Base-by-base conservation (phyloP, 2,797 vertebrate species). In the Lycodopsis pacificus region DNA sequence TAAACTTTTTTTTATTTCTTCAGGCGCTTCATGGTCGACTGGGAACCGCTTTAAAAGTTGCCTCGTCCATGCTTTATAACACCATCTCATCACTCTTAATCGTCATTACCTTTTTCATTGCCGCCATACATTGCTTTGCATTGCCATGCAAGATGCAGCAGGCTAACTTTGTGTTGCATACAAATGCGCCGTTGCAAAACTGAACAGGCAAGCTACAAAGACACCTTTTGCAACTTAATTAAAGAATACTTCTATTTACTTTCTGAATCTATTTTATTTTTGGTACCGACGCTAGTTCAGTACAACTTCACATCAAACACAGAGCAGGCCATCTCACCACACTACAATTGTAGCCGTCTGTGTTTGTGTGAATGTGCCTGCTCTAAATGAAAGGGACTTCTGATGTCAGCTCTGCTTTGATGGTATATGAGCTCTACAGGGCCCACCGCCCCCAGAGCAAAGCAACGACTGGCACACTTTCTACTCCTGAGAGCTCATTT, bases 381-480 rank as follows among this genome's bases (percentile, higher is more conserved):
- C 51, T 81, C 72, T 80, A 82, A 89, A 87, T 85, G 72, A 89
- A 91, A 90, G 81, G 40, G 30, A 68, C 78, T 84, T 87, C 74
- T 86, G 81, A 89, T 84, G 79, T 72, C 34, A 34, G 76, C 81
- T 74, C 62, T 22, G 76, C 85, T 91, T 93, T 90, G 84, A 91
- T 79, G 73, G 78, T 84, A 81, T 58, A 75, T 70, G 76, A 87
- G 76, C 76, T 78, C 81, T 57, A 59, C 74, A 56, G 73, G 77
- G 81, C 63, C 77, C 61, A 57, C 25, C 57, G 76, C 76, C 84
- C 78, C 75, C 66, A 48, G 72, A 83, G 81, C 63, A 63, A 20
- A 63, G 66, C 65, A 69, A 70, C 62, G 2, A 69, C 56, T 86
- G 80, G 81, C 86, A 85, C 81, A 85, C 66, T 77, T 72, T 85